A percentile compares a stretch with the other conserved stretches of the same genome.
These are phyloP conservation scores for Tautogolabrus adspersus DNA, from an alignment of 2,113 vertebrate species.

Conservation along the genomic window DNA sequence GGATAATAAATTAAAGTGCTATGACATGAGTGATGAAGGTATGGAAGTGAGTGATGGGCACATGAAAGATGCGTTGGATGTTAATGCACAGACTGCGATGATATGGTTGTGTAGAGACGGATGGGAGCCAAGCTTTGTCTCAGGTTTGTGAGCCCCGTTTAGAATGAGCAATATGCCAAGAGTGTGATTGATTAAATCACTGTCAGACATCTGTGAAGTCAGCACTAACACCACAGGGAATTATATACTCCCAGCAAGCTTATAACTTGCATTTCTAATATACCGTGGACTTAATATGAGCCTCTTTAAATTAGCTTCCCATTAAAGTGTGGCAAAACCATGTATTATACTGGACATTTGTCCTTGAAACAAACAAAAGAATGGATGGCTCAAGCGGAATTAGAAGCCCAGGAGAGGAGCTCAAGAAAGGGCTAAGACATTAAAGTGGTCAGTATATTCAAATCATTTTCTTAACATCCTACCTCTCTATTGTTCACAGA, in stretches of 20 bases:
- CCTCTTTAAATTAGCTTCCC: slow-evolving; percentile 65
- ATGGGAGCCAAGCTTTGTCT: slow-evolving; percentile 43
- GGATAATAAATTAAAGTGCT: slow-evolving; percentile 31
- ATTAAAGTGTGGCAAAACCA: slow-evolving; percentile 58
- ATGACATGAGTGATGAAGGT: slow-evolving; percentile 40
- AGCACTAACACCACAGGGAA: slow-evolving; percentile 62
- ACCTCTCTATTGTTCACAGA: slow-evolving; percentile 23
- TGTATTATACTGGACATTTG: slow-evolving; percentile 35
- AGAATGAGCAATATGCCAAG: slow-evolving; percentile 52
- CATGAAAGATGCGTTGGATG: slow-evolving; percentile 33
- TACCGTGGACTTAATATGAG: slow-evolving; percentile 32
- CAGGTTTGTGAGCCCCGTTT: slow-evolving; percentile 37
- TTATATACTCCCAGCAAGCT: slow-evolving; percentile 54
- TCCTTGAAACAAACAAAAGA: slow-evolving; percentile 59
- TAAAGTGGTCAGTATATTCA: slow-evolving; percentile 38
- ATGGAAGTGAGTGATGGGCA: slow-evolving; percentile 51
- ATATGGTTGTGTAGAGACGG: slow-evolving; percentile 19
- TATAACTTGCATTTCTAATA: slow-evolving; percentile 61
- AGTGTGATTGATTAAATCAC: slow-evolving; percentile 72
- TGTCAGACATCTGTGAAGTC: slow-evolving; percentile 74
- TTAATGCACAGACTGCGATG: slow-evolving; percentile 33
- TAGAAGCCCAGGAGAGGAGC: slow-evolving; percentile 27
- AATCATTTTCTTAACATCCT: slow-evolving; percentile 12
- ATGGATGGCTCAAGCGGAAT: slow-evolving; percentile 50
- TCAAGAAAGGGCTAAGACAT: slow-evolving; percentile 13